Evolutionary conservation across 2,888 invertebrate genomes (phyloP).

Genomic region (Myopa testacea): DNA sequence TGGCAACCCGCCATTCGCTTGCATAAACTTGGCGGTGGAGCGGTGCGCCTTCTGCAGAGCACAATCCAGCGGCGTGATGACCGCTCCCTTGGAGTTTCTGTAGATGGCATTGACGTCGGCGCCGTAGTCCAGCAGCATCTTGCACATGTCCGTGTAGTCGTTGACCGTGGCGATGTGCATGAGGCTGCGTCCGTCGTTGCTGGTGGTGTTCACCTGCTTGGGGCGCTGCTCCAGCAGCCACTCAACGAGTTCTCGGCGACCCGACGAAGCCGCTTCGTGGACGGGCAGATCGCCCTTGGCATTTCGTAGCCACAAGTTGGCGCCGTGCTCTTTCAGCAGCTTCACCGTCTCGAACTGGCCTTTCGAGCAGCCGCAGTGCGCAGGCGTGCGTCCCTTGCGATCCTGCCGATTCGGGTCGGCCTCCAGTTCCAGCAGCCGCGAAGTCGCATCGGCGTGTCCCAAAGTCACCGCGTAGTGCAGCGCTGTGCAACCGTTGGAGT

Average conservation of each 20-base stretch:
- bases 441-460: slow-evolving; percentile 94
- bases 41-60: slow-evolving; percentile 87
- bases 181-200: slow-evolving; percentile 92
- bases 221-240: slow-evolving; percentile 89
- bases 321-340: slow-evolving; percentile 78
- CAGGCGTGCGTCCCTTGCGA: slow-evolving; percentile 90
- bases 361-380: slow-evolving; percentile 95
- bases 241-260: slow-evolving; percentile 86
- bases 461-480: slow-evolving; percentile 96
- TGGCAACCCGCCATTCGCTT: slow-evolving; percentile 89
- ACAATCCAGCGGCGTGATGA: slow-evolving; percentile 92
- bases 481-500: slow-evolving; percentile 95
- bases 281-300: slow-evolving; percentile 94
- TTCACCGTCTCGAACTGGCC: slow-evolving; percentile 92
- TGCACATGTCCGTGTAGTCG: slow-evolving; percentile 94
- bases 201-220: slow-evolving; percentile 86
- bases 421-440: slow-evolving; percentile 86
- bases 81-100: slow-evolving; percentile 83
- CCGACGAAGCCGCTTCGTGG: slow-evolving; percentile 95
- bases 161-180: slow-evolving; percentile 94
- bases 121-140: slow-evolving; percentile 84
- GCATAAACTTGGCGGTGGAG: slow-evolving; percentile 92
- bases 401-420: slow-evolving; percentile 95
- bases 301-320: slow-evolving; percentile 92
- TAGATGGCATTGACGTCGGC: slow-evolving; percentile 88